Percentiles rank a stretch among this genome's conserved stretches.
phyloP scores from a whole-genome alignment of 2,113 vertebrate species.

The Pithys albifrons region DNA sequence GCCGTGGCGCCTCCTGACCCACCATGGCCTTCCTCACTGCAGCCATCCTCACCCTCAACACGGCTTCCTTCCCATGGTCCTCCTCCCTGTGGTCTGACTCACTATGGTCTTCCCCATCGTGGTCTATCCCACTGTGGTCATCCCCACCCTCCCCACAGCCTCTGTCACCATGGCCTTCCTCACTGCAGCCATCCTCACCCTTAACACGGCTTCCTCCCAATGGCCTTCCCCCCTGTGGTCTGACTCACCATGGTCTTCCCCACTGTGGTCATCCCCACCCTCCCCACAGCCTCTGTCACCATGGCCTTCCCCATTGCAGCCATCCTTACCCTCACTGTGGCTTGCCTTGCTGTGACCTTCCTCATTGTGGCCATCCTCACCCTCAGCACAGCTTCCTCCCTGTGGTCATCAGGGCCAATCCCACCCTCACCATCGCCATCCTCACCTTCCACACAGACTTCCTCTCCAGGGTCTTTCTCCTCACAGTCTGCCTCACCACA shows the following conservation, averaged over 20 bases:
- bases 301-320: neutral
- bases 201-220: neutral
- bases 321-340: neutral
- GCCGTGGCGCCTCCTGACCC: fast-evolving
- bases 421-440: neutral
- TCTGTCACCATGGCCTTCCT: neutral
- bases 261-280: no score
- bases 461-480: fast-evolving
- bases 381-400: neutral
- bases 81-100: neutral
- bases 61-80: neutral
- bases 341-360: neutral
- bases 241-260: neutral
- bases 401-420: fast-evolving
- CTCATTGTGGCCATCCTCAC: neutral
- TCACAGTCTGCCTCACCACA: fast-evolving
- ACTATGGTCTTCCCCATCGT: neutral
- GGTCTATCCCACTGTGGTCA: no score
- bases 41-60: neutral
- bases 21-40: neutral
- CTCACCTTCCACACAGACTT: neutral
- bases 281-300: no score
- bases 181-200: neutral
- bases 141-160: no score
- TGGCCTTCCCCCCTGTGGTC: neutral